A percentile compares a stretch with the other conserved stretches of the same genome.
These are phyloP conservation scores for Pocillopora grandis DNA, from an alignment of 92 coral and sea anemone genomes.

Conservation along the genomic window DNA sequence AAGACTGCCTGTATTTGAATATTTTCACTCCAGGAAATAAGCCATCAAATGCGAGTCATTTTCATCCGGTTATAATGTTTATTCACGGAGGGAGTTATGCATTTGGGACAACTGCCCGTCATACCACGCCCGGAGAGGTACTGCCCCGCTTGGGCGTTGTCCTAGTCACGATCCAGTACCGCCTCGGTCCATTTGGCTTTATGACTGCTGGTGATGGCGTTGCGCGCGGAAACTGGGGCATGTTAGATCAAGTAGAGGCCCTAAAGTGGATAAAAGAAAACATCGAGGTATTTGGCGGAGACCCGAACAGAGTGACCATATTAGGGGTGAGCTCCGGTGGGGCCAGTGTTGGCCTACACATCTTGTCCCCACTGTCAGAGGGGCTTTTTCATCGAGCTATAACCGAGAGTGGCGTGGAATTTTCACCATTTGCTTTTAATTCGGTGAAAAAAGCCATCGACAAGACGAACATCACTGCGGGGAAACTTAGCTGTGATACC, in stretches of 20 bases:
- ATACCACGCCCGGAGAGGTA: slow-evolving; percentile 72
- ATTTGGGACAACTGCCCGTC: slow-evolving; percentile 63
- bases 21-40: slow-evolving; percentile 54
- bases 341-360: slow-evolving; percentile 90
- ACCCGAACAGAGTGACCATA: slow-evolving; percentile 75
- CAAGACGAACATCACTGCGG: slow-evolving; percentile 45
- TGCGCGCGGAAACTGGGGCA: slow-evolving; percentile 75
- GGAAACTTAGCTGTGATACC: slow-evolving; percentile 60
- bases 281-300: slow-evolving; percentile 79
- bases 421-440: slow-evolving; percentile 84
- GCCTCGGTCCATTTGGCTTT: slow-evolving; percentile 82
- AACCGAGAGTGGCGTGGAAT: slow-evolving; percentile 82
- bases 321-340: slow-evolving; percentile 97
- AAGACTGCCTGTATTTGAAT: slow-evolving; percentile 74
- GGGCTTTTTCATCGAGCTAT: slow-evolving; percentile 88
- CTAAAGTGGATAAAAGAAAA: slow-evolving; percentile 83
- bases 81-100: slow-evolving; percentile 83
- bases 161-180: slow-evolving; percentile 76
- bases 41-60: slow-evolving; percentile 3
- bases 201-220: slow-evolving; percentile 63
- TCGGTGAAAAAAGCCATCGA: slow-evolving; percentile 57
- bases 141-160: slow-evolving; percentile 66
- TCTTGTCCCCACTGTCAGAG: slow-evolving; percentile 69
- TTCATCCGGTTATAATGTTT: slow-evolving; percentile 71
- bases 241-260: slow-evolving; percentile 88